A percentile compares a stretch with the other conserved stretches of the same genome.
phyloP scores from a whole-genome alignment of 2,888 invertebrate species.

The Drosophila planitibia region DNA sequence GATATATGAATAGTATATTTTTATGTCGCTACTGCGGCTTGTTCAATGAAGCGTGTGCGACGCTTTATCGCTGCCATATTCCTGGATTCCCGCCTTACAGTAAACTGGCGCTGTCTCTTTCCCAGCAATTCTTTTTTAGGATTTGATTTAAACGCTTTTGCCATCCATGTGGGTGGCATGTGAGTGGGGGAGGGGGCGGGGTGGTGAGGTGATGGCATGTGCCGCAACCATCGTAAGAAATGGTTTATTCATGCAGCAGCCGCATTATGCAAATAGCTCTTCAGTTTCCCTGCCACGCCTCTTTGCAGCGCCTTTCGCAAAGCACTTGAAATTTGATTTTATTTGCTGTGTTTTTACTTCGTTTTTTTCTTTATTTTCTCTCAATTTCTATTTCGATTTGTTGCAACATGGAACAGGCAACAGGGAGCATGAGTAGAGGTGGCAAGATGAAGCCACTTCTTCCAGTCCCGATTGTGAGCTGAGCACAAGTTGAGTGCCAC shows the following conservation, averaged over 20 bases:
- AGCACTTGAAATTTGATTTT: constrained; percentile 78
- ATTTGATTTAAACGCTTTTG: constrained; percentile 77
- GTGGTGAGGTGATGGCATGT: constrained; percentile 7
- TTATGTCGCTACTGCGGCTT: constrained; percentile 44
- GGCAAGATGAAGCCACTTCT: constrained; percentile 46
- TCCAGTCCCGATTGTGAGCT: constrained; percentile 55
- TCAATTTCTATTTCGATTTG: constrained; percentile 77
- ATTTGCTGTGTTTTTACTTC: constrained; percentile 27
- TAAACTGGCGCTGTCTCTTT: constrained; percentile 46
- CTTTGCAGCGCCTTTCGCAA: constrained; percentile 51
- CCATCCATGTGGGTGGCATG: constrained; percentile 30
- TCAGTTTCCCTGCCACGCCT: constrained; percentile 48
- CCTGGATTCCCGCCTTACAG: constrained; percentile 27
- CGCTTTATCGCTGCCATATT: constrained; percentile 53
- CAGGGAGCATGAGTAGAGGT: background rate
- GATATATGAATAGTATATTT: constrained; percentile 6
- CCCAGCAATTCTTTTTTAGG: constrained; percentile 34
- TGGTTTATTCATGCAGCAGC: constrained; percentile 80
- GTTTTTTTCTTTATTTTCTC: constrained; percentile 13
- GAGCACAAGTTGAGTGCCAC: constrained; percentile 70
- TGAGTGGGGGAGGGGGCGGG: background rate
- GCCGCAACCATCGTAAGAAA: constrained; percentile 56
- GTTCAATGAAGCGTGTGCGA: constrained; percentile 67
- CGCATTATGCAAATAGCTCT: constrained; percentile 77
- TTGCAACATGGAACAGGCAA: constrained; percentile 56